phyloP scores from a whole-genome alignment of 1,140 invertebrate species.

The Drosophila asahinai region DNA sequence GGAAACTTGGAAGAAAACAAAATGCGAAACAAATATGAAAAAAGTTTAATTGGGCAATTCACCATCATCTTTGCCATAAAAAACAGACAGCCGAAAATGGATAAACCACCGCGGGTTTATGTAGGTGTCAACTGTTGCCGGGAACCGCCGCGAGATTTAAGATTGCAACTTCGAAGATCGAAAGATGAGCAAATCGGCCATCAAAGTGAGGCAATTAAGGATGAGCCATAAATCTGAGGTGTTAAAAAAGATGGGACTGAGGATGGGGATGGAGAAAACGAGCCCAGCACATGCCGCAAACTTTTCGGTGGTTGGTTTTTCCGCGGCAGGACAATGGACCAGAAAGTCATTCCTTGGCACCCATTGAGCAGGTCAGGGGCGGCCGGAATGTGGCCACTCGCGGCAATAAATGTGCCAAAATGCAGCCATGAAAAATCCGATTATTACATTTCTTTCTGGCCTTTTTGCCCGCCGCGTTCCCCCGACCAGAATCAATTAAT shows the following conservation, averaged over 20 bases:
- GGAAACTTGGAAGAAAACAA: slow-evolving; percentile 65
- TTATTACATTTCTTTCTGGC: slow-evolving; percentile 61
- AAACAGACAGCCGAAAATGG: slow-evolving; percentile 45
- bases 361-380: slow-evolving; percentile 69
- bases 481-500: slow-evolving; percentile 76
- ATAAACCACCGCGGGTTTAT: slow-evolving; percentile 43
- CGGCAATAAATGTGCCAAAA: slow-evolving; percentile 76
- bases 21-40: slow-evolving; percentile 63
- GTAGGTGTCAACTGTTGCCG: slow-evolving; percentile 61
- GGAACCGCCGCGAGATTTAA: slow-evolving; percentile 30
- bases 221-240: slow-evolving; percentile 72
- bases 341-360: slow-evolving; percentile 52
- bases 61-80: slow-evolving; percentile 76
- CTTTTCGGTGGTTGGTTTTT: slow-evolving; percentile 62
- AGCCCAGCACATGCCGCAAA: slow-evolving; percentile 61
- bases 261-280: slow-evolving; percentile 34
- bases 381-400: slow-evolving; percentile 23
- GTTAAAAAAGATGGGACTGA: slow-evolving; percentile 57
- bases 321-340: slow-evolving; percentile 37
- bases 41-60: slow-evolving; percentile 78
- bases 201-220: slow-evolving; percentile 71
- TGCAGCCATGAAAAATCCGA: slow-evolving; percentile 75
- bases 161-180: slow-evolving; percentile 29
- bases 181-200: slow-evolving; percentile 65
- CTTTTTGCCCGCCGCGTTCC: neutral